A percentile compares a stretch with the other conserved stretches of the same genome.
phyloP scores from a whole-genome alignment of 2,797 vertebrate genomes.

The Myiothlypis coronata region DNA sequence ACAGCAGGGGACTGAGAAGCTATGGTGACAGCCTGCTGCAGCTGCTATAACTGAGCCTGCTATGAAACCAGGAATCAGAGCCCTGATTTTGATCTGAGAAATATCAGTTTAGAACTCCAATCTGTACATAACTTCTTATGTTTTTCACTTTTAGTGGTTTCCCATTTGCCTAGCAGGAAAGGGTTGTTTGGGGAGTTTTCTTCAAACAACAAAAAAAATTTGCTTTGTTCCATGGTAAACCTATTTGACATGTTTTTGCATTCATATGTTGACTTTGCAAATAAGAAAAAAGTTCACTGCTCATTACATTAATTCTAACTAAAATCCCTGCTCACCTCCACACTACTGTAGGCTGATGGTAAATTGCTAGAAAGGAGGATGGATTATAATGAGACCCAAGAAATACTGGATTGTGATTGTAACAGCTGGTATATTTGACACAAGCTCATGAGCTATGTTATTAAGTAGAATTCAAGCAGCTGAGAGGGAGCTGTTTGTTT shows the following conservation, averaged over 20 bases:
- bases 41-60: not conserved
- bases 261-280: not conserved
- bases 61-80: not conserved
- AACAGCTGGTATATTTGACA: slow-evolving; percentile 24
- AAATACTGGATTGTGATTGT: not conserved
- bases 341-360: not conserved
- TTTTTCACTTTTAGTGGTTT: not conserved
- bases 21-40: not conserved
- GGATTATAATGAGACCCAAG: not conserved
- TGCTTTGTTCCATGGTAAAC: not conserved
- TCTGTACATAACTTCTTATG: not conserved
- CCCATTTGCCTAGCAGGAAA: not conserved
- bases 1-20: not conserved
- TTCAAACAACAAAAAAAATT: not conserved
- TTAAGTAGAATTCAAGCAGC: slow-evolving; percentile 14
- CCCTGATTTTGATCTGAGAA: not conserved
- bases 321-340: not conserved
- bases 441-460: not conserved
- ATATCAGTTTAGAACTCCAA: not conserved
- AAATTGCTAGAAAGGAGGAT: not conserved
- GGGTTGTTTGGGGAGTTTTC: not conserved
- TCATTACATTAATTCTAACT: not conserved
- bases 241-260: not conserved
- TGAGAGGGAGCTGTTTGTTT: slow-evolving; percentile 13
- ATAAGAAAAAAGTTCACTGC: not conserved